Conservation (phyloP, 2,797 vertebrate species). For the Labeo calbasu region DNA sequence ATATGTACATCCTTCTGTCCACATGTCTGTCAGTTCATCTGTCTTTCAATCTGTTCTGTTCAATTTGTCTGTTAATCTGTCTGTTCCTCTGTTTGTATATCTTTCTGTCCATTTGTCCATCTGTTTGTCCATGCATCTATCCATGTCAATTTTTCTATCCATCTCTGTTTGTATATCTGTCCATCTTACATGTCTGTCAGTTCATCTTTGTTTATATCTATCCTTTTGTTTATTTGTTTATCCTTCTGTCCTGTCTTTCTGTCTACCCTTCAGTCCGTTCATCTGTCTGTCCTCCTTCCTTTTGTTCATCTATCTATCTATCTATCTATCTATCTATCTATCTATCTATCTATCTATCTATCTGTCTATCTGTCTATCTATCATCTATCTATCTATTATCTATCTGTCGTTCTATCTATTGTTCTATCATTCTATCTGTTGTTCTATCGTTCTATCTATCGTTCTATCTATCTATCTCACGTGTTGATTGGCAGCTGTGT, state of each 20-base stretch:
- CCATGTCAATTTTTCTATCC: background rate
- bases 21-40: background rate
- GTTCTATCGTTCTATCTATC: background rate
- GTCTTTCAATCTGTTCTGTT: background rate
- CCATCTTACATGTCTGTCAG: background rate
- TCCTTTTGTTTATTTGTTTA: no score
- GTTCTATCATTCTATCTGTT: background rate
- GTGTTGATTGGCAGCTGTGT: conserved; percentile 18
- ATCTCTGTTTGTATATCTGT: background rate
- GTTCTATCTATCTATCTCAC: background rate
- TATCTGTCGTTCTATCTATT: no score
- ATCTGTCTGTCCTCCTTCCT: no score
- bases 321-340: no score
- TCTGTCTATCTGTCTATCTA: background rate
- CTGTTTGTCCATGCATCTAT: no score
- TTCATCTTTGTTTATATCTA: background rate
- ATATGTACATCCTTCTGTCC: background rate
- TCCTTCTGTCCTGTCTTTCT: no score
- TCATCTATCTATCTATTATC: background rate
- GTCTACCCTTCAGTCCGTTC: no score
- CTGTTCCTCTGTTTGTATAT: background rate
- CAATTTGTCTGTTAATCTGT: background rate
- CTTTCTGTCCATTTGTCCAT: no score
- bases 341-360: background rate
- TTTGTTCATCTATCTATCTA: background rate